Conservation (phyloP, 2,888 invertebrate species). For the Polyommatus iphigenia region DNA sequence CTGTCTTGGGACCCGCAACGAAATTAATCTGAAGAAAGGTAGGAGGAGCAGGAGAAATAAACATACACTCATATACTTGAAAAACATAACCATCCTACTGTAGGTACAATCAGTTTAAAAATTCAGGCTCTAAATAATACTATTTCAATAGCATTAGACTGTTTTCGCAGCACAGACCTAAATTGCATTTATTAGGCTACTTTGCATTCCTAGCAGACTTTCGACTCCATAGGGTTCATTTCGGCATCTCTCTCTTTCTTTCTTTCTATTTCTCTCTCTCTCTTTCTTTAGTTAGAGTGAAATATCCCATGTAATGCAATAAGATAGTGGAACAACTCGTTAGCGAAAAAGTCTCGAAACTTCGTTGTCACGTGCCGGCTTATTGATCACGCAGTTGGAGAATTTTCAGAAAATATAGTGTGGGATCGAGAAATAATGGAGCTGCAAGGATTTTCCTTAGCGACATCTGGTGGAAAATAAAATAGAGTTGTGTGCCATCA, state of each 20-base stretch:
- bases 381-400: conserved; percentile 36
- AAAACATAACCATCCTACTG: too few species aligned
- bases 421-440: background rate
- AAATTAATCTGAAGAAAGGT: too few species aligned
- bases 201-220: background rate
- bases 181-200: conserved; percentile 17
- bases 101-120: too few species aligned
- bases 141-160: background rate
- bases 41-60: too few species aligned
- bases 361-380: conserved; percentile 38
- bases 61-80: too few species aligned
- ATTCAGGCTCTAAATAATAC: too few species aligned
- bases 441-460: background rate
- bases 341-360: conserved; percentile 30
- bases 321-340: conserved; percentile 27
- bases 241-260: background rate
- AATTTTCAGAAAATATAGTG: conserved; percentile 2
- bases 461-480: background rate
- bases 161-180: background rate
- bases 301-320: conserved; percentile 24
- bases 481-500: background rate
- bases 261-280: background rate
- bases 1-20: too few species aligned
- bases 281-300: background rate
- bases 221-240: background rate